Evolutionary conservation across 2,113 vertebrate genomes (phyloP).

Genomic region (Dipodomys ordii): DNA sequence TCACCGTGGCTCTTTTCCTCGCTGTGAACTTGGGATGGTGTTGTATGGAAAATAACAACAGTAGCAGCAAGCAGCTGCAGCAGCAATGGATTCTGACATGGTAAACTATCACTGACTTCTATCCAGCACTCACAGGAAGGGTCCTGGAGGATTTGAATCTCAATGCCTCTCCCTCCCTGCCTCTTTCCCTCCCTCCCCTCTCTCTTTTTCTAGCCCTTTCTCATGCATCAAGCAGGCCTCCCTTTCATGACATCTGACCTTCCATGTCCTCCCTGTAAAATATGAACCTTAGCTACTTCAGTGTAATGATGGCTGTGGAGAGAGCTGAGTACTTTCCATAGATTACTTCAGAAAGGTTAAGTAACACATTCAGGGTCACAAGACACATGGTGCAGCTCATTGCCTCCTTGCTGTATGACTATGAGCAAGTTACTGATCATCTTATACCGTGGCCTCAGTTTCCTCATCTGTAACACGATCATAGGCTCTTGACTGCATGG

Average conservation of each 20-base stretch:
- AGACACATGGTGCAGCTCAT: background rate
- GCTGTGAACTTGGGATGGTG: background rate
- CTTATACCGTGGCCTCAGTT: background rate
- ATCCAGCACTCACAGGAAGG: background rate
- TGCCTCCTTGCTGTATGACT: background rate
- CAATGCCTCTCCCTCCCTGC: background rate
- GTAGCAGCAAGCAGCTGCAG: background rate
- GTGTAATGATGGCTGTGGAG: background rate
- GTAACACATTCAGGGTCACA: background rate
- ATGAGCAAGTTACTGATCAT: background rate
- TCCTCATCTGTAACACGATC: background rate
- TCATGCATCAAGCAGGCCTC: background rate
- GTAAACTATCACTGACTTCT: background rate
- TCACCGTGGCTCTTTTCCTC: conserved; percentile 43
- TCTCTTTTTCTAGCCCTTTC: background rate
- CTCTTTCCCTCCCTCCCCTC: no score
- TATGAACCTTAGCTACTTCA: background rate
- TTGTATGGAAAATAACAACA: conserved; percentile 34
- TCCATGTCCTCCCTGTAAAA: background rate
- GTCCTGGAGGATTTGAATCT: background rate
- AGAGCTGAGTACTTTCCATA: background rate
- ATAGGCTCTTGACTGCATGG: background rate
- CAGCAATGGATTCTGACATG: background rate
- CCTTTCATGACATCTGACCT: background rate
- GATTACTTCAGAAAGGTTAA: background rate